Evolutionary conservation across 2,113 vertebrate species (phyloP).

Genomic region (Maccullochella peelii): DNA sequence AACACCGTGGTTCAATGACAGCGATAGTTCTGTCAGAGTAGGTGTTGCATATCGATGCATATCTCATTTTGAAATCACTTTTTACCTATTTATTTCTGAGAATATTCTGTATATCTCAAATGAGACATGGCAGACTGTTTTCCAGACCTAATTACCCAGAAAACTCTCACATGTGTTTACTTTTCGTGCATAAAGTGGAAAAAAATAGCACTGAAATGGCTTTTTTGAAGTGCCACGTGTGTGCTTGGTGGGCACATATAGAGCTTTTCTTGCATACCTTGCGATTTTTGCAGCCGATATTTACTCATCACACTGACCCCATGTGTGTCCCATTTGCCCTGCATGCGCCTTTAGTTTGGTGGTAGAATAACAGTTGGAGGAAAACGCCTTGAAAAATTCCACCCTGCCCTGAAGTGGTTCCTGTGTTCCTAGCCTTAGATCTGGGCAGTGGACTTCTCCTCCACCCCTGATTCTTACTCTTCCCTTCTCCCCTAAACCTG

Average conservation of each 20-base stretch:
- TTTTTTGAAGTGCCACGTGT: constrained; percentile 47
- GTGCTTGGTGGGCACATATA: constrained; percentile 9
- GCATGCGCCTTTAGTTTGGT: constrained; percentile 13
- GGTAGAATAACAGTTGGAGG: constrained; percentile 44
- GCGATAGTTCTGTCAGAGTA: not conserved
- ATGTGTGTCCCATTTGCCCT: constrained; percentile 53
- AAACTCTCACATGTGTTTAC: constrained; percentile 49
- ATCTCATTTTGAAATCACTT: constrained; percentile 15
- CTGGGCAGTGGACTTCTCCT: constrained; percentile 46
- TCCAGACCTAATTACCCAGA: constrained; percentile 43
- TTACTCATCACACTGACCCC: constrained; percentile 62
- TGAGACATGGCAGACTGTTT: constrained; percentile 54
- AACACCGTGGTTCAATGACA: not conserved
- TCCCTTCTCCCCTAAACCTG: constrained; percentile 34
- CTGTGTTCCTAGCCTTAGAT: constrained; percentile 55
- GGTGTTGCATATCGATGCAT: not conserved
- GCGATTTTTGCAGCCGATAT: constrained; percentile 50
- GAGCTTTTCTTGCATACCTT: constrained; percentile 53
- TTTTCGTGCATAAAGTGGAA: constrained; percentile 35
- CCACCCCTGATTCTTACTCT: constrained; percentile 53
- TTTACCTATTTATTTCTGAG: not conserved
- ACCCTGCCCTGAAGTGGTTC: constrained; percentile 52
- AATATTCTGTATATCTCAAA: constrained; percentile 32
- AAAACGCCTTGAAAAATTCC: constrained; percentile 61
- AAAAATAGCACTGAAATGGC: constrained; percentile 45